These are phyloP conservation scores for Euwallacea fornicatus DNA, from an alignment of 1,140 invertebrate species.

Conservation along the genomic window DNA sequence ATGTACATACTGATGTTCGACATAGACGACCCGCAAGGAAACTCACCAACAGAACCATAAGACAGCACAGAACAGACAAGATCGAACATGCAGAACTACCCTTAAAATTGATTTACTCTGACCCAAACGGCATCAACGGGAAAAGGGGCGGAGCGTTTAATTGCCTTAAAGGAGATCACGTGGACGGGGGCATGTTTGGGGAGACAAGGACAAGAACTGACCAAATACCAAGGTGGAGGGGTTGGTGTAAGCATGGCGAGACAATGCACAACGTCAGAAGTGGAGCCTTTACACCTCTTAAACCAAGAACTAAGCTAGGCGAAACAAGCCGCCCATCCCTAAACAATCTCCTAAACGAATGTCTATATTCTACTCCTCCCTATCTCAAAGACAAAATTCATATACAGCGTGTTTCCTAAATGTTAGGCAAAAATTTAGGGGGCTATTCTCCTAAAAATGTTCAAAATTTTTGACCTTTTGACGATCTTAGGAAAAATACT, in stretches of 20 bases:
- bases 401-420: no score
- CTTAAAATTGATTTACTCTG: neutral
- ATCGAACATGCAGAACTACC: neutral
- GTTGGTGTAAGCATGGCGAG: neutral
- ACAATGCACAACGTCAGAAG: slow-evolving; percentile 1
- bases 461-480: no score
- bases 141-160: neutral
- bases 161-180: neutral
- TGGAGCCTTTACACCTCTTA: no score
- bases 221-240: neutral
- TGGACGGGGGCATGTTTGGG: neutral
- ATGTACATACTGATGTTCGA: slow-evolving; percentile 3
- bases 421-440: no score
- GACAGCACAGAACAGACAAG: neutral
- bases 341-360: no score
- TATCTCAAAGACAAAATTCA: no score
- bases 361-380: no score
- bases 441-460: no score
- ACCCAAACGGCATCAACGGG: neutral
- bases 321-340: no score
- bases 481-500: no score
- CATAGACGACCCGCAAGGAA: neutral
- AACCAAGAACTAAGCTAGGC: no score
- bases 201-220: neutral
- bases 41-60: neutral